Percentiles rank a stretch among this genome's conserved stretches.
These are phyloP conservation scores for Vanessa tameamea DNA, from an alignment of 1,140 invertebrate genomes.

Conservation along the genomic window DNA sequence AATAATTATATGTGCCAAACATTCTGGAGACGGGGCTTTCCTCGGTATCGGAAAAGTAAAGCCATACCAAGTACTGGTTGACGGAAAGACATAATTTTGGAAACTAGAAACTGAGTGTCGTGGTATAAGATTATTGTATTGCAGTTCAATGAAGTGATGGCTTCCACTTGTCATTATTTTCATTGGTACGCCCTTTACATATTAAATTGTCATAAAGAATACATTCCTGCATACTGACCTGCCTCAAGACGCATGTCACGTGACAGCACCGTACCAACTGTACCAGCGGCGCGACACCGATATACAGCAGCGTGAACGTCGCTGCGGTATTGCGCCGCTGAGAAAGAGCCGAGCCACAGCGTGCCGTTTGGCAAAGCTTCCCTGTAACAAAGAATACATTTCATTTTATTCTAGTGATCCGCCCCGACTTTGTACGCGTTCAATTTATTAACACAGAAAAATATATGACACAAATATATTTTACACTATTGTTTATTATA, in stretches of 20 bases:
- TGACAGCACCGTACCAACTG: constrained; percentile 85
- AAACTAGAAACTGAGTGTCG: too few relatives aligned
- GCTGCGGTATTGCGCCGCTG: constrained; percentile 83
- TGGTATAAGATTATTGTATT: too few relatives aligned
- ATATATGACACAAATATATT: too few relatives aligned
- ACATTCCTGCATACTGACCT: constrained; percentile 45
- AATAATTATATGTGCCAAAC: too few relatives aligned
- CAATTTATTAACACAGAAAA: too few relatives aligned
- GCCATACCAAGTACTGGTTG: too few relatives aligned
- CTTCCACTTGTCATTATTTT: background rate
- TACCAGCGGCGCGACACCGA: constrained; percentile 85
- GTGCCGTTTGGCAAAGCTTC: constrained; percentile 84
- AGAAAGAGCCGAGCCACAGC: constrained; percentile 84
- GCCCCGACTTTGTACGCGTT: too few relatives aligned
- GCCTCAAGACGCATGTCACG: constrained; percentile 84
- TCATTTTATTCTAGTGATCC: background rate
- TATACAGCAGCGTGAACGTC: constrained; percentile 85
- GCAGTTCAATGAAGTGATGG: too few relatives aligned
- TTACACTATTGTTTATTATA: too few relatives aligned
- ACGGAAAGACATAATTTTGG: too few relatives aligned
- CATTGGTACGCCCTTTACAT: background rate
- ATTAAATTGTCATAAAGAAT: background rate
- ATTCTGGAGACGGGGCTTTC: too few relatives aligned
- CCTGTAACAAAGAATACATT: constrained; percentile 60
- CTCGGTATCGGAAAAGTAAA: too few relatives aligned